Conservation (phyloP, 64 coral and sea anemone species). For the Dendronephthya gigantea region DNA sequence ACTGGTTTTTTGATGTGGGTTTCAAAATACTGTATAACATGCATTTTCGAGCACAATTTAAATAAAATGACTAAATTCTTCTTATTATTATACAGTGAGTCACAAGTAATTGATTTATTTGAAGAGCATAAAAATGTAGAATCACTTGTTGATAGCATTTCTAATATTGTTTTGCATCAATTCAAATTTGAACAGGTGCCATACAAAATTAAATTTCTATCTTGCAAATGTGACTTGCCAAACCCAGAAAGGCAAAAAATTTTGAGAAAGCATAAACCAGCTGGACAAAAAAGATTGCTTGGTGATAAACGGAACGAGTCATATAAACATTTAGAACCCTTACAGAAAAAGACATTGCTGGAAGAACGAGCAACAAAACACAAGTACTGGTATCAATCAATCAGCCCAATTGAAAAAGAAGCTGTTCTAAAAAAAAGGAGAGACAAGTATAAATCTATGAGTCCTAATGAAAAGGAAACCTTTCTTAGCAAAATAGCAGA, state of each 20-base stretch:
- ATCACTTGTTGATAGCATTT: background rate
- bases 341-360: background rate
- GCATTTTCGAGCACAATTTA: no score
- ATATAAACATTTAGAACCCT: background rate
- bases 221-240: background rate
- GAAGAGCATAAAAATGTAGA: background rate
- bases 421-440: no score
- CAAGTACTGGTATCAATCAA: background rate
- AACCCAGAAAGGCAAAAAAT: background rate
- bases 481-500: no score
- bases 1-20: no score
- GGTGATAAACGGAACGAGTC: background rate
- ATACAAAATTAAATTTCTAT: slow-evolving; percentile 6
- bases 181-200: background rate
- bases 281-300: background rate
- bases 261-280: background rate
- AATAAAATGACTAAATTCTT: no score
- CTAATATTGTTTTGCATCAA: background rate
- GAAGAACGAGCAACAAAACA: background rate
- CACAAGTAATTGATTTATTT: background rate
- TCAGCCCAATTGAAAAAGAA: background rate
- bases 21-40: no score
- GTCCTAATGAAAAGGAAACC: no score
- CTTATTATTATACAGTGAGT: background rate
- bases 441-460: no score